Base-by-base conservation (phyloP, 2,113 vertebrate species). In the Melanotaenia duboulayi region DNA sequence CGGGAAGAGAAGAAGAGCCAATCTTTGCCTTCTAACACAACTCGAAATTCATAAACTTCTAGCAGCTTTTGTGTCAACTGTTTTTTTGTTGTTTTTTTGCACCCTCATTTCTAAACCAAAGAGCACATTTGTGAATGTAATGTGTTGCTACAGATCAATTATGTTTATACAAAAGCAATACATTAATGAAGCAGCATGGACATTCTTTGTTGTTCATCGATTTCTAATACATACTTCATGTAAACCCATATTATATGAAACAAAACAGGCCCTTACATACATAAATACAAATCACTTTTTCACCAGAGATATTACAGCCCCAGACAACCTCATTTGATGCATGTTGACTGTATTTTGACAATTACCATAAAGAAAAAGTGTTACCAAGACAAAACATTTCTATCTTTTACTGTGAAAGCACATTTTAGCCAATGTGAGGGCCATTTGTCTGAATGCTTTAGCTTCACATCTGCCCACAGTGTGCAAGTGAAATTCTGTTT, bases 391-490 rank as follows among this genome's bases (percentile, higher is more conserved):
- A 56, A 65, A 70, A 80, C 24, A 57, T 78, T 72, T 87, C 70
- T 63, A 82, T 76, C 67, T 82, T 77, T 32, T 60, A 50, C 64
- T 79, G 61, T 56, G 63, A 75, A 81, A 75, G 63, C 52, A 81
- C 58, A 82, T 80, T 80, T 62, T 51, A 80, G 70, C 48, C 68
- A 74, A 44, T 20, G 66, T 70, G 87, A 73, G 68, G 86, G 83
- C 76, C 79, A 79, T 77, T 82, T 64, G 71, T 89, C 86, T 64
- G 66, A 61, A 73, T 73, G 83, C 84, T 82, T 65, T 49, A 83
- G 76, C 76, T 84, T 83, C 82, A 89, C 82, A 83, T 89, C 84
- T 88, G 89, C 88, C 86, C 80, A 89, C 79, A 76, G 70, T 66
- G 79, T 44, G 54, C 78, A 76, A 84, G 85, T 82, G 74, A 83